Evolutionary conservation across 2,888 invertebrate species (phyloP), one percentile per base, ranked within the genome.

Genomic region (Neoscelio sp.): DNA sequence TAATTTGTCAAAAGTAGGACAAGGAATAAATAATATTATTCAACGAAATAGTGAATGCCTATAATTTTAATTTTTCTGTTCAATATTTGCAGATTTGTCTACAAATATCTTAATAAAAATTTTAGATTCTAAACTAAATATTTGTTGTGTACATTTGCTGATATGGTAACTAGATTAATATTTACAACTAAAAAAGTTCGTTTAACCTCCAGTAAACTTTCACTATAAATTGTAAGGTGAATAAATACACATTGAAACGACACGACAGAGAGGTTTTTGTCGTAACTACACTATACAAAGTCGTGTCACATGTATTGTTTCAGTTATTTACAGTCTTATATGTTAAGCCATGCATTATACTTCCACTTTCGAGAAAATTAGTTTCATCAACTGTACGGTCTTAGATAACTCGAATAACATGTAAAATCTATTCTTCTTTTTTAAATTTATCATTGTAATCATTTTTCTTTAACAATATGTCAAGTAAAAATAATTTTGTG

Each of bases 231-330:
- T 58, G 50, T 60, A 70, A 50, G 60, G 42, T 30, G 46, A 70
- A 58, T 50, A 60, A 70, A 70, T 60, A 60, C 50, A 60, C 70
- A 48, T 58, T 60, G 58, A 50, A 50, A 70, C 48, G 58, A 56
- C 58, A 40, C 48, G 58, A 70, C 48, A 70, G n/a, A n/a, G n/a
- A n/a, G 28, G 58, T 70, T 70, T 70, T 70, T 58, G 70, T 70
- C 58, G 58, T 42, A 58, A 60, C 58, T 58, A 50, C 58, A 58
- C 48, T 60, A 46, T 50, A 70, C 26, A 70, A 60, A 68, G 48
- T 48, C 23, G 20, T 46, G 26, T 46, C 44, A 38, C 10, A 12
- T 58, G 46, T 56, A 68, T 68, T 48, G 68, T 54, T 58, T 46
- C n/a, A 20, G 48, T 68, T 68, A 58, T 68, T 68, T 58, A 68